Conservation (phyloP, 2,888 invertebrate genomes). For the Macrosiphum euphorbiae region DNA sequence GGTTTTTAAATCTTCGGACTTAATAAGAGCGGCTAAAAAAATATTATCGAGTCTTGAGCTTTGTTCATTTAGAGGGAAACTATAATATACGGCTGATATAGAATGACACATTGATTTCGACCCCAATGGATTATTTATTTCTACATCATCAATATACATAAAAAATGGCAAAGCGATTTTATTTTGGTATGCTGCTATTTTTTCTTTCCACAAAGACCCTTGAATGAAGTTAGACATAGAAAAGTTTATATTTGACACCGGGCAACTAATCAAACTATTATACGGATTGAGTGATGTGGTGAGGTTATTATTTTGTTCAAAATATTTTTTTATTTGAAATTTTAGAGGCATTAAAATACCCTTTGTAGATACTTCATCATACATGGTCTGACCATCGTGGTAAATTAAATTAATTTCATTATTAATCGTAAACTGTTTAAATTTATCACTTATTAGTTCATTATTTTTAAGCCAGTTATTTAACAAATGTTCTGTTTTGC, state of each 20-base stretch:
- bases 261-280: background rate
- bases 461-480: too few relatives aligned
- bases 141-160: background rate
- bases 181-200: background rate
- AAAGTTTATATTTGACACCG: background rate
- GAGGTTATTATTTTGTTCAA: background rate
- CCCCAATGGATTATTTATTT: background rate
- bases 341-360: background rate
- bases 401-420: constrained; percentile 15
- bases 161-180: constrained; percentile 17
- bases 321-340: constrained; percentile 8
- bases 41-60: background rate
- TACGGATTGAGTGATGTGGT: background rate
- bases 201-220: constrained; percentile 17
- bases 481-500: too few relatives aligned
- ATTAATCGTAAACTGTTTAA: background rate
- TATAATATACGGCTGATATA: constrained; percentile 14
- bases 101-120: background rate
- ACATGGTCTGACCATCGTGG: background rate
- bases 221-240: background rate
- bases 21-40: too few relatives aligned
- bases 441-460: too few relatives aligned
- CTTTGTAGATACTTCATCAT: background rate
- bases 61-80: background rate
- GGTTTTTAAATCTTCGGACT: background rate